These are phyloP conservation scores for Thymallus thymallus DNA, from an alignment of 2,113 vertebrate species.

Conservation along the genomic window DNA sequence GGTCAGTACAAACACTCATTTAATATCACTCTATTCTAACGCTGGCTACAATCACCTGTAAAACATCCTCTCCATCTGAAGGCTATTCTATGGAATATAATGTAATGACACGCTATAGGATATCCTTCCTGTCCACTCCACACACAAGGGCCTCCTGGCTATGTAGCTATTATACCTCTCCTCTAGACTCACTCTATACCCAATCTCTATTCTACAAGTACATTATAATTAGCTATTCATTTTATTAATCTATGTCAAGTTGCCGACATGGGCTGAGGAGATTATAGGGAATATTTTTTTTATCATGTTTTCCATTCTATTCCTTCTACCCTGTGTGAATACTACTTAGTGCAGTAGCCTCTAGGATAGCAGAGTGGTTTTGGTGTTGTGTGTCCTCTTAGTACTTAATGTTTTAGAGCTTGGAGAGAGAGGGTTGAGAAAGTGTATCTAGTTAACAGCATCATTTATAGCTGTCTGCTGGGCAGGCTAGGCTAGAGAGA, in stretches of 20 bases:
- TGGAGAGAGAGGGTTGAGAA: conserved; percentile 11
- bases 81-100: too few species aligned
- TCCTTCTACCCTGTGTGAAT: background rate
- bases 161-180: too few species aligned
- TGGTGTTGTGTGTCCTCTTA: background rate
- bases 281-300: too few species aligned
- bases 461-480: conserved; percentile 22
- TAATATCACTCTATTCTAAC: conserved; percentile 68
- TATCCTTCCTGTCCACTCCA: too few species aligned
- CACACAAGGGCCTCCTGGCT: too few species aligned
- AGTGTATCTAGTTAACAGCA: conserved; percentile 10
- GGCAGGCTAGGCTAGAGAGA: conserved; percentile 20
- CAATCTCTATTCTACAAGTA: too few species aligned
- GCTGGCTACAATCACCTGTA: background rate
- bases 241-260: too few species aligned
- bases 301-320: background rate
- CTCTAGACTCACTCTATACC: too few species aligned
- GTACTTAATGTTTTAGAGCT: conserved; percentile 4
- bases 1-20: conserved; percentile 53
- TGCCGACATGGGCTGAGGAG: too few species aligned
- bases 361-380: background rate
- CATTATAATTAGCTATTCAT: too few species aligned
- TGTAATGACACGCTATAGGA: too few species aligned
- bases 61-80: background rate
- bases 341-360: background rate